Percentiles rank a stretch among this genome's conserved stretches.
phyloP scores from a whole-genome alignment of 2,797 vertebrate species.

The Paedocypris micromegethes region DNA sequence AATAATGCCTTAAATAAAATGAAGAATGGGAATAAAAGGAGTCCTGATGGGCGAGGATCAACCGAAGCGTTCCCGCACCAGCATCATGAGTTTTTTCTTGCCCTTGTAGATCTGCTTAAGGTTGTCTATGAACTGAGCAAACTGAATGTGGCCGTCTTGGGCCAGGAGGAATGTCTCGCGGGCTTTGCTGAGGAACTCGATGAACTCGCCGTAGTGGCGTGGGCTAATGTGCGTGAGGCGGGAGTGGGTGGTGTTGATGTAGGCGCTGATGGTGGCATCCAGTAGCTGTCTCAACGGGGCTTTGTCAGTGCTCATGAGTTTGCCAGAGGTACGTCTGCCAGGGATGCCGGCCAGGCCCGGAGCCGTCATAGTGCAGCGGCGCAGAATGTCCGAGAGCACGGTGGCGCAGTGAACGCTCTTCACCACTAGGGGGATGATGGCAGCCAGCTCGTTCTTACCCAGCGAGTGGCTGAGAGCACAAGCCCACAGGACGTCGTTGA shows the following conservation, averaged over 20 bases:
- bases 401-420: constrained; percentile 99
- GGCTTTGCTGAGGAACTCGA: constrained; percentile 97
- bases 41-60: constrained; percentile 60
- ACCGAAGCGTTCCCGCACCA: constrained; percentile 94
- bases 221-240: constrained; percentile 97
- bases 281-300: constrained; percentile 93
- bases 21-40: constrained; percentile 52
- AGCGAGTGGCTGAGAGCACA: constrained; percentile 96
- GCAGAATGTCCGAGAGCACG: constrained; percentile 93
- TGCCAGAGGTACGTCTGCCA: constrained; percentile 92
- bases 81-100: constrained; percentile 98
- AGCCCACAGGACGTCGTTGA: constrained; percentile 97
- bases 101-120: constrained; percentile 99
- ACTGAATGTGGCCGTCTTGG: constrained; percentile 95
- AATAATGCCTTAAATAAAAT: constrained; percentile 62
- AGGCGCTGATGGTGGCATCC: constrained; percentile 93
- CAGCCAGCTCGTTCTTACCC: constrained; percentile 94
- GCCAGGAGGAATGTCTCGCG: constrained; percentile 93
- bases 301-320: constrained; percentile 97
- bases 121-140: constrained; percentile 98
- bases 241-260: constrained; percentile 98
- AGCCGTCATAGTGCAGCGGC: constrained; percentile 92
- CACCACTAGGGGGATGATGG: constrained; percentile 93
- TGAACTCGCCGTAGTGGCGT: constrained; percentile 96
- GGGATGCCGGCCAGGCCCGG: constrained; percentile 92